Evolutionary conservation across 2,113 vertebrate species (phyloP).

Genomic region (Daboia siamensis): DNA sequence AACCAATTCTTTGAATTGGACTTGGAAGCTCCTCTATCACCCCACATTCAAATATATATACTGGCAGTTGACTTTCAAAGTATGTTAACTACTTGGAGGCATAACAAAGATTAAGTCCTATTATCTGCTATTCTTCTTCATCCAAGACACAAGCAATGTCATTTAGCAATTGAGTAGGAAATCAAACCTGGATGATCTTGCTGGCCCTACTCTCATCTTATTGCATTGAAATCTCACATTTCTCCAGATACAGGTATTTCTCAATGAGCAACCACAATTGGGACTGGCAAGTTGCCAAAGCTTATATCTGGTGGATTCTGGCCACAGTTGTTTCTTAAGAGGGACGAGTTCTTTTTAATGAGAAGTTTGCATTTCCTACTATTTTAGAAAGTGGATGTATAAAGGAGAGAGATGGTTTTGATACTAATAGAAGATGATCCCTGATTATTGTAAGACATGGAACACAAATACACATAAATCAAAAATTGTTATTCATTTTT

Average conservation of each 20-base stretch:
- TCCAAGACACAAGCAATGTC: background rate
- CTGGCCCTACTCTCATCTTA: background rate
- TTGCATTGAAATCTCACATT: background rate
- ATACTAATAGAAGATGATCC: background rate
- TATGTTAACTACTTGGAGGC: slow-evolving; percentile 1
- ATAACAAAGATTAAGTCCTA: slow-evolving; percentile 21
- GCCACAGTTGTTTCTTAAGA: background rate
- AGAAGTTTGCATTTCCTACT: background rate
- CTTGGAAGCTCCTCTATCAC: slow-evolving; percentile 8
- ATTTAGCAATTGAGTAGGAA: background rate
- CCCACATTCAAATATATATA: slow-evolving; percentile 44
- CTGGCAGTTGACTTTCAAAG: slow-evolving; percentile 32
- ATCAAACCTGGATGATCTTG: background rate
- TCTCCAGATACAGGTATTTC: background rate
- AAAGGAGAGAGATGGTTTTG: background rate
- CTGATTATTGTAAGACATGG: background rate
- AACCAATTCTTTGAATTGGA: slow-evolving; percentile 13
- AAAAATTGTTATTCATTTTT: background rate
- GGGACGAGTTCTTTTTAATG: background rate
- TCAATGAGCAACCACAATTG: background rate
- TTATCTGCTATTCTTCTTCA: background rate
- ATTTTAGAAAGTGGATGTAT: background rate
- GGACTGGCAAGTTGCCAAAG: background rate
- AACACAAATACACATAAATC: background rate
- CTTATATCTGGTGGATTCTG: background rate